phyloP scores from a whole-genome alignment of 2,888 invertebrate species.

The Biston betularia region DNA sequence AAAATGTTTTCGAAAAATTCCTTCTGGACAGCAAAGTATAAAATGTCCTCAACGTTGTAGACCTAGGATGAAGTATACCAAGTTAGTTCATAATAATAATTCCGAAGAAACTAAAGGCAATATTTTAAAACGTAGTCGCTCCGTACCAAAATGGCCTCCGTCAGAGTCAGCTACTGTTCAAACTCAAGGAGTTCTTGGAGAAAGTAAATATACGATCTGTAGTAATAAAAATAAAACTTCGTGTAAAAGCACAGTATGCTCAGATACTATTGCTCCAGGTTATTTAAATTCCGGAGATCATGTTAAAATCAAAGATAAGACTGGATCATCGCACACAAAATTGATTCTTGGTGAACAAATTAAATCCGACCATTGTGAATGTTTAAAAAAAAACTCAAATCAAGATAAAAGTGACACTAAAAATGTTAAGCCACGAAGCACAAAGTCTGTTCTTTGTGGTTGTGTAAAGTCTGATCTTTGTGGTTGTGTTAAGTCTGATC shows the following conservation, averaged over 20 bases:
- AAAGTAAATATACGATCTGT: not conserved
- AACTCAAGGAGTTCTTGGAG: not conserved
- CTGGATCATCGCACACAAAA: not conserved
- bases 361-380: not conserved
- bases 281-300: slow-evolving; percentile 10
- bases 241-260: not conserved
- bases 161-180: not conserved
- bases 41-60: slow-evolving; percentile 1
- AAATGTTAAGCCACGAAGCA: not conserved
- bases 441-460: not conserved
- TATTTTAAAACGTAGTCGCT: not conserved
- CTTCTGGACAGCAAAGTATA: not conserved
- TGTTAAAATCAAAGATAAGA: not conserved
- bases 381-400: not conserved
- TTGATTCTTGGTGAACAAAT: not conserved
- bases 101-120: not conserved
- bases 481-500: not conserved
- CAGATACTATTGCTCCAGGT: not conserved
- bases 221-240: not conserved
- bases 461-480: not conserved
- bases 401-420: not conserved
- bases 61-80: slow-evolving; percentile 6
- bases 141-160: slow-evolving; percentile 3
- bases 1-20: not conserved
- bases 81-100: not conserved